These are phyloP conservation scores for Aurelia sp. DNA, from an alignment of 30 jellyfish, hydroid and myxozoan genomes.

Conservation along the genomic window DNA sequence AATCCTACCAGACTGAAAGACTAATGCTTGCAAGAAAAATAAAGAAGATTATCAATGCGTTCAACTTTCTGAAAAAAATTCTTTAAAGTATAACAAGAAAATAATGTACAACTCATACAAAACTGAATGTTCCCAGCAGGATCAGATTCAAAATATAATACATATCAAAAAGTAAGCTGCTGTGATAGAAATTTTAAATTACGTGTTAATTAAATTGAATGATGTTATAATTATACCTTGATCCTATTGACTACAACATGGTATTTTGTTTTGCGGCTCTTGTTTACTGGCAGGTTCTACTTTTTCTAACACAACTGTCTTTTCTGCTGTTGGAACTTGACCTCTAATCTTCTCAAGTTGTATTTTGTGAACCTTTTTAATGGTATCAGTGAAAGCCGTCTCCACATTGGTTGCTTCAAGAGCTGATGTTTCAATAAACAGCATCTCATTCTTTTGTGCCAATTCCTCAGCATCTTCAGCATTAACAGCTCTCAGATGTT, in stretches of 20 bases:
- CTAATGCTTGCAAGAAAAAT: no score
- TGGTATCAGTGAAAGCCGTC: conserved; percentile 87
- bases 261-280: conserved; percentile 1
- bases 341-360: conserved; percentile 82
- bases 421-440: conserved; percentile 97
- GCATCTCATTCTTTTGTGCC: conserved; percentile 91
- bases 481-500: conserved; percentile 96
- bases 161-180: no score
- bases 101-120: no score
- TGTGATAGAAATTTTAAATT: no score
- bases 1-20: no score
- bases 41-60: no score
- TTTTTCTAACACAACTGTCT: conserved; percentile 27
- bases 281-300: conserved; percentile 15
- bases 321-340: conserved; percentile 67
- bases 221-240: no score
- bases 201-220: no score
- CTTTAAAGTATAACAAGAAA: no score
- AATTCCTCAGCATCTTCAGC: conserved; percentile 96
- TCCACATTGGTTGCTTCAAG: conserved; percentile 96
- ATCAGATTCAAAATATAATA: no score
- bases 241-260: conserved; percentile 24
- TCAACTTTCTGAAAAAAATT: no score
- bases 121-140: no score
- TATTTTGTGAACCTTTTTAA: conserved; percentile 86